Evolutionary conservation across 2,888 invertebrate species (phyloP).

Genomic region (Dione vanillae): DNA sequence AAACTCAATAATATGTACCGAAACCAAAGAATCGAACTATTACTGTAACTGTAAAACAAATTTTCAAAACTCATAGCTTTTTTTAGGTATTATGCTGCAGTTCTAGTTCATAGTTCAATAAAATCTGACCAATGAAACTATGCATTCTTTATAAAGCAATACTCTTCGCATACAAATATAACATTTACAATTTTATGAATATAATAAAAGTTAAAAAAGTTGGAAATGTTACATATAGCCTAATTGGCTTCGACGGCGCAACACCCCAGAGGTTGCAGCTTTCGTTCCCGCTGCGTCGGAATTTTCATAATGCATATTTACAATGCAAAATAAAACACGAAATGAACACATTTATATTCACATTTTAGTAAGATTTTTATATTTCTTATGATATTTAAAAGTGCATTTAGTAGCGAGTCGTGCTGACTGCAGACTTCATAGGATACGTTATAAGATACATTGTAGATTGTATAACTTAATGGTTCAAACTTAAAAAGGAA

Average conservation of each 20-base stretch:
- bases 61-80: neutral
- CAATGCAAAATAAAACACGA: conserved; percentile 24
- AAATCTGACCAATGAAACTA: neutral
- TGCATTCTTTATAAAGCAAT: neutral
- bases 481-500: too few species aligned
- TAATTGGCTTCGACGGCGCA: conserved; percentile 25
- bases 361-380: conserved; percentile 23
- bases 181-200: neutral
- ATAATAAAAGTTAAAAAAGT: conserved; percentile 10
- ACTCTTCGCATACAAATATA: neutral
- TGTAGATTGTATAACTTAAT: neutral
- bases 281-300: conserved; percentile 21
- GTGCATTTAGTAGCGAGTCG: neutral
- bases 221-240: conserved; percentile 21
- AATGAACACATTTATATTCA: conserved; percentile 16
- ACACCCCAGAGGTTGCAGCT: conserved; percentile 27
- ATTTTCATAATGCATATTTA: conserved; percentile 25
- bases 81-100: neutral
- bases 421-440: neutral
- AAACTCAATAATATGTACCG: neutral
- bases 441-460: neutral
- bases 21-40: neutral
- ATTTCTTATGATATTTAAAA: conserved; percentile 5
- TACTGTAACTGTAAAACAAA: neutral
- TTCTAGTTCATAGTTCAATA: neutral